Evolutionary conservation across 1,140 invertebrate species (phyloP).

Genomic region (Asobara japonica): DNA sequence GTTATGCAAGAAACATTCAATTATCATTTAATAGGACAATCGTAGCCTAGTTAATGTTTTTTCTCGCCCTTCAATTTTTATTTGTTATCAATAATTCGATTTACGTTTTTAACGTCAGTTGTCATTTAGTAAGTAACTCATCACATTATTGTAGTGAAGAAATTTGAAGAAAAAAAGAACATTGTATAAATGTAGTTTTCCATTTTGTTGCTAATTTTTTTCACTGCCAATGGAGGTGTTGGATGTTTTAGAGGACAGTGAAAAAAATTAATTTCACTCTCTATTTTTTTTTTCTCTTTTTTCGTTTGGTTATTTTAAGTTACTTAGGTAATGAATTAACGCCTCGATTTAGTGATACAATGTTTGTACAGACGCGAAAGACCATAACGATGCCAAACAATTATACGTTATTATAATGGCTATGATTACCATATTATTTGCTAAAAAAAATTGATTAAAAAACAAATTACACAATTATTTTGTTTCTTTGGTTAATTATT

Average conservation of each 20-base stretch:
- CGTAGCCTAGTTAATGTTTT: background rate
- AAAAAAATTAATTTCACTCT: slow-evolving; percentile 8
- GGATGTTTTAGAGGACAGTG: background rate
- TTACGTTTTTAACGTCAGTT: background rate
- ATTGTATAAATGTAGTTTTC: background rate
- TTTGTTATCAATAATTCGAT: slow-evolving; percentile 1
- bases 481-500: slow-evolving; percentile 44
- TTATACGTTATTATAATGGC: slow-evolving; percentile 57
- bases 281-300: background rate
- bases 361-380: slow-evolving; percentile 54
- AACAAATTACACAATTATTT: slow-evolving; percentile 54
- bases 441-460: slow-evolving; percentile 40
- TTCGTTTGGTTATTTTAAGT: too few relatives aligned
- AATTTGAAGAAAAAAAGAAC: slow-evolving; percentile 16
- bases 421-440: slow-evolving; percentile 43
- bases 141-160: slow-evolving; percentile 4
- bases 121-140: background rate
- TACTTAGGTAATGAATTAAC: slow-evolving; percentile 1
- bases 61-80: background rate
- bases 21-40: background rate
- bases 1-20: slow-evolving; percentile 10
- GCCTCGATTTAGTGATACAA: slow-evolving; percentile 39
- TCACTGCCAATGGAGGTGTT: background rate
- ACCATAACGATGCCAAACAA: slow-evolving; percentile 63
- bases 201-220: slow-evolving; percentile 9